A percentile compares a stretch with the other conserved stretches of the same genome.
These are phyloP conservation scores for Reinhardtius hippoglossoides DNA, from an alignment of 2,113 vertebrate genomes.

Conservation along the genomic window DNA sequence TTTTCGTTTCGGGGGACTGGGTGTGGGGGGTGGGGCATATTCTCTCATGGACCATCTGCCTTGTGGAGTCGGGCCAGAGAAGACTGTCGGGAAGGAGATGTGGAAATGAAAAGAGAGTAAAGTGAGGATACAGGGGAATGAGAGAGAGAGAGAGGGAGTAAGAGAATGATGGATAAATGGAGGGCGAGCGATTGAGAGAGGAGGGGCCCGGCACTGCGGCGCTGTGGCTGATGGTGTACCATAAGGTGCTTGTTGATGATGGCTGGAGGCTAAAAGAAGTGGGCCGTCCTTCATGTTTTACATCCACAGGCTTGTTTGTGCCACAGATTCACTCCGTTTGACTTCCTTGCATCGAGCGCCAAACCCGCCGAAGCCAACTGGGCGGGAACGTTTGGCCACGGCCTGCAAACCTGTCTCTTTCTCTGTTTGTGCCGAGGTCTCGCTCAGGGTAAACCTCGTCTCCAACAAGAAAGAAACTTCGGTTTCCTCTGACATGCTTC, in stretches of 20 bases:
- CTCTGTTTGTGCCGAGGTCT: constrained; percentile 49
- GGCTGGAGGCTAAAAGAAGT: constrained; percentile 39
- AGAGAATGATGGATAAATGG: constrained; percentile 9
- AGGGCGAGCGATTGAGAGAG: background rate
- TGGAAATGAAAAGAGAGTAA: constrained; percentile 15
- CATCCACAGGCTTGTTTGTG: constrained; percentile 69
- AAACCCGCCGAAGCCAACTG: constrained; percentile 43
- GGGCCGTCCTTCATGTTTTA: constrained; percentile 47
- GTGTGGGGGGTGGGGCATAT: constrained; percentile 68
- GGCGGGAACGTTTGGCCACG: constrained; percentile 42
- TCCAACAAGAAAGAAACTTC: too few species aligned
- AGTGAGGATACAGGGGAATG: constrained; percentile 16
- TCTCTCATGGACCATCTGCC: constrained; percentile 74
- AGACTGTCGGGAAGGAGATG: constrained; percentile 47
- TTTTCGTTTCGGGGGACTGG: constrained; percentile 54
- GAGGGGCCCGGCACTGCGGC: background rate
- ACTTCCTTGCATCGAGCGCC: constrained; percentile 48
- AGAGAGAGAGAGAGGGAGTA: too few species aligned
- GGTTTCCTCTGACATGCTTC: too few species aligned
- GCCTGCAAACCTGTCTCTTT: constrained; percentile 30
- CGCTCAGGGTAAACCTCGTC: constrained; percentile 8
- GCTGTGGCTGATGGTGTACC: constrained; percentile 13
- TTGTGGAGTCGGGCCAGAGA: constrained; percentile 69
- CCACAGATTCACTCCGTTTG: constrained; percentile 51
- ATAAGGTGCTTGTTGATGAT: constrained; percentile 67